A percentile compares a stretch with the other conserved stretches of the same genome.
Evolutionary conservation across 2,113 vertebrate genomes (phyloP).

Genomic region (Sterrhoptilus dennistouni): DNA sequence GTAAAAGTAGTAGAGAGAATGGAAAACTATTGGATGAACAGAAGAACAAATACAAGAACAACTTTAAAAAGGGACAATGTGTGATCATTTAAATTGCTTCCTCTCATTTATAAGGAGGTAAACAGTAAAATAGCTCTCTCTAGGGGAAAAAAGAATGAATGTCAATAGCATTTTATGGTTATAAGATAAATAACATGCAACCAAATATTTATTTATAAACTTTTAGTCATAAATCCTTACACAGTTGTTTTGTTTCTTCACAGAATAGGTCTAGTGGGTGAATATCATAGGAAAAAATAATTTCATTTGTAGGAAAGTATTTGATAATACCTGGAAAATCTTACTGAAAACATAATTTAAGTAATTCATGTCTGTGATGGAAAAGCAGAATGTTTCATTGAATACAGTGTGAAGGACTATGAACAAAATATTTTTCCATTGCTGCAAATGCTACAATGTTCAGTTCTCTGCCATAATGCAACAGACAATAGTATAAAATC

Average conservation of each 20-base stretch:
- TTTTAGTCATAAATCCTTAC: background rate
- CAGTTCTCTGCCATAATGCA: background rate
- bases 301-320: background rate
- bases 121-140: background rate
- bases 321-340: background rate
- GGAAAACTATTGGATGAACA: background rate
- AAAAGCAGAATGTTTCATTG: background rate
- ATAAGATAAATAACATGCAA: background rate
- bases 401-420: background rate
- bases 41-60: background rate
- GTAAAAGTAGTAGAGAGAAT: background rate
- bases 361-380: background rate
- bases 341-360: background rate
- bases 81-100: background rate
- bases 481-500: background rate
- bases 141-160: background rate
- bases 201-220: background rate
- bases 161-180: background rate
- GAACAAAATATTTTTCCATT: background rate
- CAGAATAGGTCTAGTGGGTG: background rate
- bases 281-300: background rate
- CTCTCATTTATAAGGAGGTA: background rate
- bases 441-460: background rate
- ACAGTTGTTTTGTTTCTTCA: background rate
- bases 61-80: rapidly evolving